Evolutionary conservation across 2,113 vertebrate genomes (phyloP), one percentile per base, ranked within the genome.

Genomic region (Antigone vipio): DNA sequence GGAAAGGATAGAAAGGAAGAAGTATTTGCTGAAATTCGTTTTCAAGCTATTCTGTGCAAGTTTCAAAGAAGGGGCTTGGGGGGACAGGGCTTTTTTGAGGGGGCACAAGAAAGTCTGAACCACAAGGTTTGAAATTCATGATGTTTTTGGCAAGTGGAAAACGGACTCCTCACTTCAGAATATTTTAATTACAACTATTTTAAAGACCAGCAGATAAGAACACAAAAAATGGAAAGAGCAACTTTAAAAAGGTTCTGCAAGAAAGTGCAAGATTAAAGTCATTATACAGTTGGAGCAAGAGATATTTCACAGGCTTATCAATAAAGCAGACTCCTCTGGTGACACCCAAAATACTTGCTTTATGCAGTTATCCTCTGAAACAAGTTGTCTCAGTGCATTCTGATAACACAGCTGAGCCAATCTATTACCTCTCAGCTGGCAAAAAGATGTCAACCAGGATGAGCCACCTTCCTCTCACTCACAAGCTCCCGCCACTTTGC

Each of bases 401-500:
- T 72, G 87, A 94, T 87, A 95, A 91, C 1, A 5, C 56, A 71
- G 68, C 47, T 56, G 26, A 74, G 64, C 40, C 55, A 84, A 92
- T 67, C 89, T 95, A 24, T 34, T 34, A 77, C 47, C 60, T 71
- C 30, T 86, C 86, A 78, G 93, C 60, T 79, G 60, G 69, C 44
- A 80, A 88, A 47, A 85, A 34, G 3, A 62, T 42, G 35, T 73
- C 72, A 89, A 34, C 69, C n/a, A 53, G 60, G 52, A 89, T 60
- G 60, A 84, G 60, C 47, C 0, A 3, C 56, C 16, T 27, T 58
- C 27, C 30, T 34, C 64, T 66, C 47, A 15, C n/a, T 67, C 44
- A 42, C 0, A 0, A 75, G 56, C 29, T 63, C 29, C 47, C 2
- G 0, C 19, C n/a, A 26, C 21, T 59, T 63, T 15, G 50, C 50